phyloP scores from a whole-genome alignment of 2,113 vertebrate genomes.

The Machaerirhynchus nigripectus region DNA sequence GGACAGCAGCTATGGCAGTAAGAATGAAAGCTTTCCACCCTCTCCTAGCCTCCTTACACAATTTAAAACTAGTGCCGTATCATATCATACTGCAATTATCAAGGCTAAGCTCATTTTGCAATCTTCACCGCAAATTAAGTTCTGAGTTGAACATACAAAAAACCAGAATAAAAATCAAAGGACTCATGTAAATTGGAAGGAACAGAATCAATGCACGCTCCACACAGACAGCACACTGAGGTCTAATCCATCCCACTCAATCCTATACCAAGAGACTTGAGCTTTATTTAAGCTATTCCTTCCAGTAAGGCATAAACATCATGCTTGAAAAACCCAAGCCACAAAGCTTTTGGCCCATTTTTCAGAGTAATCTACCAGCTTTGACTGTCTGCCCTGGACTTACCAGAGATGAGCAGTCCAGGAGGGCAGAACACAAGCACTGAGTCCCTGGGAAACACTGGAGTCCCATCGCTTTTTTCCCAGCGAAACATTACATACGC shows the following conservation, averaged over 20 bases:
- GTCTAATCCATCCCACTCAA: neutral
- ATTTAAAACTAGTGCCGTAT: slow-evolving; percentile 31
- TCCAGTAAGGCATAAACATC: neutral
- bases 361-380: neutral
- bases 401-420: neutral
- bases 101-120: slow-evolving; percentile 4
- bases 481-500: neutral
- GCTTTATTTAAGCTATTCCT: neutral
- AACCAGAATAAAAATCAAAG: neutral
- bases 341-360: neutral
- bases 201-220: neutral
- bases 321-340: neutral
- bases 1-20: neutral
- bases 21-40: slow-evolving; percentile 30
- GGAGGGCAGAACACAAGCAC: neutral
- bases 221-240: neutral
- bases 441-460: neutral
- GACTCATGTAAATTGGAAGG: neutral
- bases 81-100: slow-evolving; percentile 6
- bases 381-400: neutral
- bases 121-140: slow-evolving; percentile 18
- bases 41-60: neutral
- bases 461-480: neutral
- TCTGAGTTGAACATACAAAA: neutral
- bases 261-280: neutral